These are phyloP conservation scores for Tipula confusa DNA, from an alignment of 2,888 invertebrate species.

Conservation along the genomic window DNA sequence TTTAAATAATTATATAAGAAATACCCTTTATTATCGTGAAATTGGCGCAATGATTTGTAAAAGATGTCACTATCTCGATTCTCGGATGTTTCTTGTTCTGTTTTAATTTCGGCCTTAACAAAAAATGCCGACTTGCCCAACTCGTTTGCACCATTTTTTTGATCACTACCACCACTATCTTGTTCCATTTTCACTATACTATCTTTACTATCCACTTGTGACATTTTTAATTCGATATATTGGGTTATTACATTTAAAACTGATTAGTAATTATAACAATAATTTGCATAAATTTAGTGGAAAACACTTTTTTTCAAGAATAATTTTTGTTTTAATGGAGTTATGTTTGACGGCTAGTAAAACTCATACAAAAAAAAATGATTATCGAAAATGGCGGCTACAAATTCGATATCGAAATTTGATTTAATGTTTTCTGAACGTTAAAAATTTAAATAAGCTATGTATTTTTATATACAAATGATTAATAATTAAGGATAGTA, in stretches of 20 bases:
- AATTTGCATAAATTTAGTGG: neutral
- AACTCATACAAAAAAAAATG: neutral
- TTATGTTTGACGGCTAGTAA: constrained; percentile 13
- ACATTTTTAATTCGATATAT: neutral
- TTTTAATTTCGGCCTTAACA: neutral
- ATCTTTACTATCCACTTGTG: neutral
- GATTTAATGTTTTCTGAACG: neutral
- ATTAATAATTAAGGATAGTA: too few relatives aligned
- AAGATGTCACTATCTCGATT: constrained; percentile 41
- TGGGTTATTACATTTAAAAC: neutral
- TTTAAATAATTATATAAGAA: neutral
- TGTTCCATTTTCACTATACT: neutral
- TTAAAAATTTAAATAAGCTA: too few relatives aligned
- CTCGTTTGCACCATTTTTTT: neutral
- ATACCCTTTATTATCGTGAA: constrained; percentile 88
- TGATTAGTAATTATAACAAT: neutral
- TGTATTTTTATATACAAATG: too few relatives aligned
- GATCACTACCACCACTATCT: neutral
- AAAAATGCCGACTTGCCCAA: constrained; percentile 6
- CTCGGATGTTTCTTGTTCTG: neutral
- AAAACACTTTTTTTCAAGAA: neutral
- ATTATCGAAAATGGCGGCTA: constrained; percentile 4
- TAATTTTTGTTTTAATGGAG: neutral
- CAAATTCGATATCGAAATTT: neutral
- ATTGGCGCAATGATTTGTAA: constrained; percentile 71